Evolutionary conservation across 2,113 vertebrate species (phyloP), one percentile per base, ranked within the genome.

Genomic region (Eclectus roratus): DNA sequence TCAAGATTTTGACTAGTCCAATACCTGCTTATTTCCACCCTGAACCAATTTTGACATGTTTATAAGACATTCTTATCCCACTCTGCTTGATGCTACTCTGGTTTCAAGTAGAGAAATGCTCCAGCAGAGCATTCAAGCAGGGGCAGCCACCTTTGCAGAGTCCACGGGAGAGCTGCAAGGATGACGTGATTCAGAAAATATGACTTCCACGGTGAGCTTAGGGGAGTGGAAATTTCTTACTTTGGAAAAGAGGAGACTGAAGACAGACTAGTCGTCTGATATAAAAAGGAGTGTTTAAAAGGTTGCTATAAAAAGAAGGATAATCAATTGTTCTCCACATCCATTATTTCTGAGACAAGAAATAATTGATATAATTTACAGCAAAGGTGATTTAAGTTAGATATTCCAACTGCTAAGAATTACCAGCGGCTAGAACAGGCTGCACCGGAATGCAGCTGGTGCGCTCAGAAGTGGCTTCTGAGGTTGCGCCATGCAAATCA

Each of bases 221-320:
- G 46, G 11, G 35, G 65, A 95, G 90, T 37, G 56, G 94, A 92
- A 86, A 52, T 46, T 92, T 94, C 90, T 78, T 71, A 47, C 80
- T 55, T 81, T 17, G 47, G 43, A 35, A 77, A 91, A 79, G 27
- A 88, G 56, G 44, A 88, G 79, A 82, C 13, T 49, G 63, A 79
- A 85, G 85, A 72, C 80, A 80, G 58, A 65, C 63, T 85, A 52
- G 18, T 71, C 0, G 0, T 49, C 74, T 87, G 77, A 83, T 88
- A 88, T 8, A 39, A 80, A 95, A 95, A 92, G 55, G 64, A 92
- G 85, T 15, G 28, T 83, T 86, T 80, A 93, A 93, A 80, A 84
- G 64, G 39, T 27, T 93, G 69, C 95, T 96, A 95, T 94, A 94
- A 92, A 97, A 97, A 94, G 93, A 88, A 93, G 58, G 73, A 60